Conservation (phyloP, 2,888 invertebrate species). For the Gastracanthus pulcherrimus region DNA sequence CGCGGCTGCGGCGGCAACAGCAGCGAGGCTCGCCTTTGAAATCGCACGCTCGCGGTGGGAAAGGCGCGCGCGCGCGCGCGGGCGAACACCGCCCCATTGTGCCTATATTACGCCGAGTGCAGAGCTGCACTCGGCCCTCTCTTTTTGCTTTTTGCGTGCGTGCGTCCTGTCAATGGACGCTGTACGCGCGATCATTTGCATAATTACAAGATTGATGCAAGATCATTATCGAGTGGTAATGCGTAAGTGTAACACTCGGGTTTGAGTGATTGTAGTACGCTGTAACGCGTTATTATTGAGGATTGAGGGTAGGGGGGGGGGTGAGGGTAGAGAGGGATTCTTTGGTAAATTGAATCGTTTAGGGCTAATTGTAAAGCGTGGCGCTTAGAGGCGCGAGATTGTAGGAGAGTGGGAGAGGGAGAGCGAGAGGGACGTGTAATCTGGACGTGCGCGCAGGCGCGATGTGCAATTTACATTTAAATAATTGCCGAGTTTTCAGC, state of each 20-base stretch:
- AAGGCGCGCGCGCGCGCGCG: background rate
- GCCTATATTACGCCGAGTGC: slow-evolving; percentile 21
- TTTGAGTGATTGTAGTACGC: background rate
- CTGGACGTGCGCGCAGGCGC: too few relatives aligned
- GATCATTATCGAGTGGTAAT: background rate
- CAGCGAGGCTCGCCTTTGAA: slow-evolving; percentile 3
- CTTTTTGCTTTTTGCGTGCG: background rate
- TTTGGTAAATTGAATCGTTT: too few relatives aligned
- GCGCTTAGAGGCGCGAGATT: too few relatives aligned
- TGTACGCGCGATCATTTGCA: slow-evolving; percentile 17
- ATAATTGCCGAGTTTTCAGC: too few relatives aligned
- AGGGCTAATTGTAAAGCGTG: too few relatives aligned
- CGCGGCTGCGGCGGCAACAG: background rate
- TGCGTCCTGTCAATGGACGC: background rate
- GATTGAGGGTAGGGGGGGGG: too few relatives aligned
- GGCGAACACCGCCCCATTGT: slow-evolving; percentile 18
- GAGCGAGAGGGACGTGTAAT: too few relatives aligned
- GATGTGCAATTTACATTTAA: too few relatives aligned
- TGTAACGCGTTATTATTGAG: background rate
- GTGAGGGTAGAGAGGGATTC: too few relatives aligned
- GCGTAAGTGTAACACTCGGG: background rate
- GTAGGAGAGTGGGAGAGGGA: too few relatives aligned
- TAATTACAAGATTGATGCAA: slow-evolving; percentile 43
- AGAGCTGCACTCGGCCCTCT: background rate
- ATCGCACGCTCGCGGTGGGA: slow-evolving; percentile 1